Conservation (phyloP, 1,140 invertebrate species). For the Macrocentrus cingulum region DNA sequence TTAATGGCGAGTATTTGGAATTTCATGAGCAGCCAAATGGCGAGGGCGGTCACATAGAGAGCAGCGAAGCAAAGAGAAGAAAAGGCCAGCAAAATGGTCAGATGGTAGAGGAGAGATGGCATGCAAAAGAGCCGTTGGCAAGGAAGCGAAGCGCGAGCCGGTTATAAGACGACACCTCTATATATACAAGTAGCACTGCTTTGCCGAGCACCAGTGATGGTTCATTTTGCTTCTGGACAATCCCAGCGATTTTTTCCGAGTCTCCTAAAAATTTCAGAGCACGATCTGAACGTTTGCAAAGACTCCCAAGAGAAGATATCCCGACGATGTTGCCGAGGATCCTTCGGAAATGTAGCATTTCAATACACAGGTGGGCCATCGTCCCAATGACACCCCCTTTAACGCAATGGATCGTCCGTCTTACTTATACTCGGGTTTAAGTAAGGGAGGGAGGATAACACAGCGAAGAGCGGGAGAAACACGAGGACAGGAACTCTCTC, state of each 20-base stretch:
- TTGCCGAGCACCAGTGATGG: slow-evolving; percentile 16
- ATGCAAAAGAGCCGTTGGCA: slow-evolving; percentile 58
- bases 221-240: background rate
- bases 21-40: no score
- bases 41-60: slow-evolving; percentile 28
- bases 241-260: slow-evolving; percentile 29
- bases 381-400: slow-evolving; percentile 19
- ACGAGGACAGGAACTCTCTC: slow-evolving; percentile 17
- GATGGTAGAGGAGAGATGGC: slow-evolving; percentile 59
- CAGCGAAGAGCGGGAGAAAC: slow-evolving; percentile 8
- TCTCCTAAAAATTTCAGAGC: slow-evolving; percentile 32
- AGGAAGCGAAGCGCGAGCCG: slow-evolving; percentile 57
- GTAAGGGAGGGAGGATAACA: slow-evolving; percentile 17
- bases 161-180: slow-evolving; percentile 60
- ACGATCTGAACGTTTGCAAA: slow-evolving; percentile 26
- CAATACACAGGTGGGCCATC: slow-evolving; percentile 29
- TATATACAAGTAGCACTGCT: slow-evolving; percentile 45
- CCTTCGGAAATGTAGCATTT: slow-evolving; percentile 22
- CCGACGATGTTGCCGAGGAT: no score
- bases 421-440: slow-evolving; percentile 29
- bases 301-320: slow-evolving; percentile 27
- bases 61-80: slow-evolving; percentile 40
- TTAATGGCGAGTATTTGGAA: no score
- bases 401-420: slow-evolving; percentile 33
- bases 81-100: slow-evolving; percentile 40